Evolutionary conservation across 2,888 invertebrate species (phyloP), one percentile per base, ranked within the genome.

Genomic region (Meloe dianella): DNA sequence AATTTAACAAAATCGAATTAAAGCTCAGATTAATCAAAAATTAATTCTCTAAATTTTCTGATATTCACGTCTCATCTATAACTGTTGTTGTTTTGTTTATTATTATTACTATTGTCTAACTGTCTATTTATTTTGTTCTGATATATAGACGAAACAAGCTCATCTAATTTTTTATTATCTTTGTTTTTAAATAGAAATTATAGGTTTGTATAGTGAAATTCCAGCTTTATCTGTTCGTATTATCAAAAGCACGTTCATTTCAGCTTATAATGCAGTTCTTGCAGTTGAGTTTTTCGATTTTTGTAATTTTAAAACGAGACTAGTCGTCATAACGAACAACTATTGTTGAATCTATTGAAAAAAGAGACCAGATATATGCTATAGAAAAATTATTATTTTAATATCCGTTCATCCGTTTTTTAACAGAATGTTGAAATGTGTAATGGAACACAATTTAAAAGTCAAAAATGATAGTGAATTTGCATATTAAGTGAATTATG

Each of bases 401-500:
- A 35, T 35, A 35, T 35, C 35, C 12, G 12, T 12, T 35, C 35
- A 35, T 35, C 14, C 14, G 30, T 12, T 12, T 35, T 12, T 35
- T 14, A 10, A 12, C 12, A 35, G 10, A 41, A 41, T 17, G 17
- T 41, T 41, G 7, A 2, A 17, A n/a, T 41, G 12, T 12, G 12
- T 12, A 10, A 35, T 35, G 35, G 35, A 74, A 73, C 74, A 74
- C 75, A 76, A 27, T 77, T 78, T 81, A 81, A 82, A 82, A 81
- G 81, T 80, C 79, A 80, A 79, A 76, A 81, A 79, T 79, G 75
- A 75, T 71, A 72, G 73, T 72, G 71, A 74, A 84, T 84, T 83
- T 84, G 81, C 84, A 84, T 84, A 82, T 84, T 84, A 84, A 84
- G 81, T 79, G 80, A 82, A 83, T 83, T 84, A 84, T 84, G 84